Evolutionary conservation across 2,888 invertebrate species (phyloP), one percentile per base, ranked within the genome.

Genomic region (Lasioglossum marginatum): DNA sequence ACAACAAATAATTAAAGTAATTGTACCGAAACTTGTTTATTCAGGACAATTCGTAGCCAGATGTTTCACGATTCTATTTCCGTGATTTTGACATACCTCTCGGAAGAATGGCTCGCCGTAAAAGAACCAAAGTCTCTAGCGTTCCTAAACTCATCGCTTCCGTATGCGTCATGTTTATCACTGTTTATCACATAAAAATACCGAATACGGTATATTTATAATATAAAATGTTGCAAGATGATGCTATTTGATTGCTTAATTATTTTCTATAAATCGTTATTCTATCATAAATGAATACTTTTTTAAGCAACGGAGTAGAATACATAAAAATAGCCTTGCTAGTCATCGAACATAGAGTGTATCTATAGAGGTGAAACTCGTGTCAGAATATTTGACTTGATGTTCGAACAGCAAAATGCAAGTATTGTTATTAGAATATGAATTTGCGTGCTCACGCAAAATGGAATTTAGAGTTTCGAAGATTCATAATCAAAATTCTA

Each of bases 11-110:
- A 75, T 12, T 16, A n/a, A 76, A 23, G 57, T 68, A 74, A 68
- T 79, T 85, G 74, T 71, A 78, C 3, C 31, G 0, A 57, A 77
- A 77, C 1, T 60, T 77, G 73, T 40, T 76, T 34, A 31, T 74
- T 40, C 14, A 45, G 45, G 37, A 60, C 0, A 40, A 74, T 52
- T 66, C 8, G 74, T n/a, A 52, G 23, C 34, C 74, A 16, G 94
- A 94, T 94, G 94, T 91, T 91, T 79, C 75, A 43, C 81, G 94
- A 94, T 94, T 93, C 89, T 83, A 57, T 80, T 88, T 81, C 12
- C 81, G 76, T 37, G 87, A 88, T 90, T 88, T 79, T 83, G 40
- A 57, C 87, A 93, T 94, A 94, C 93, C 94, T 94, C 88, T 90
- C 91, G 88, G 88, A 91, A 83, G 83, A 87, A 88, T 89, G 88